Base-by-base conservation (phyloP, 2,113 vertebrate species). In the Pomatorhinus ruficollis region DNA sequence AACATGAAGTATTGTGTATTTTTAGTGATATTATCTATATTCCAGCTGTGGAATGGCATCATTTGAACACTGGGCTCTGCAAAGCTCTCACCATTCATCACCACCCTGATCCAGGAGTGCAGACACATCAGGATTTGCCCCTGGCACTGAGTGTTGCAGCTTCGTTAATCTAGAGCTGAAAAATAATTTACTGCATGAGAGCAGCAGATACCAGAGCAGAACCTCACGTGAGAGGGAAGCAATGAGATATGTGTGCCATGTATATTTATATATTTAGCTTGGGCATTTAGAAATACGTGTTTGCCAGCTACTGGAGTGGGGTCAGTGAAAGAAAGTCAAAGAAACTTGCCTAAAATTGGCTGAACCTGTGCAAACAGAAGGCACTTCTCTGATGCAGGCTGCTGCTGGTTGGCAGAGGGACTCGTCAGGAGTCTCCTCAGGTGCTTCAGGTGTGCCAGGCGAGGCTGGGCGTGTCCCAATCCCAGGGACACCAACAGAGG, bases 131-230 rank as follows among this genome's bases (percentile, higher is more conserved):
- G 27, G 85, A 83, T 92, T 83, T 96, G 83, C 83, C 71, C 27
- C 25, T 18, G 83, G 86, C 88, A 82, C 66, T 6, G 2, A 88
- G 39, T 72, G 65, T 37, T 89, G 76, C 69, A 78, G 70, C 47
- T 91, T 74, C 54, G 56, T 76, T 96, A 65, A 88, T 92, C 81
- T 91, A 71, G 12, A 91, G 64, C 40, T 68, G 60, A 80, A 84
- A 95, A 93, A 94, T n/a, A 86, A 95, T 93, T 92, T 91, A 78
- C 64, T 92, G 79, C 61, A 68, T 56, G 68, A 81, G 49, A 93
- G 78, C 64, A 91, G 68, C 68, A 94, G 90, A 90, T 44, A 71
- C 5, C 53, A 66, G 56, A 61, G 57, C 50, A 94, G 93, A 94
- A 84, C 35, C n/a, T 66, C 54, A 78, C 1, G 0, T 52, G 44